These are phyloP conservation scores for Capitulum mitella DNA, from an alignment of 2,888 invertebrate genomes.

Conservation along the genomic window DNA sequence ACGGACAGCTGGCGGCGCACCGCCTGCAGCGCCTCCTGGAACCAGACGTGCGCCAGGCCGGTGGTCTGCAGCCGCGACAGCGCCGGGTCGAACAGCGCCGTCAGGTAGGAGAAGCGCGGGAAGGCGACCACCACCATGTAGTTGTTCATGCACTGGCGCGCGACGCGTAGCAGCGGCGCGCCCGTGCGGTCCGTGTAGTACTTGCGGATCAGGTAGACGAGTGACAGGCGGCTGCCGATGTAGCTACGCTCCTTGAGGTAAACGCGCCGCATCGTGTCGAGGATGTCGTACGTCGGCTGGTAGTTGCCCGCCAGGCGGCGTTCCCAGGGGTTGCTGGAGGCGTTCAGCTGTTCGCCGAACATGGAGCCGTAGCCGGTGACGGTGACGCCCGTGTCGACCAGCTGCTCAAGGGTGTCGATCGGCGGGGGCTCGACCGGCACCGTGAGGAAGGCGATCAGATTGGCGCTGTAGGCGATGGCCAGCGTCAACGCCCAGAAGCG, in stretches of 20 bases:
- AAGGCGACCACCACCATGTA: background rate
- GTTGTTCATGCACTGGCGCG: background rate
- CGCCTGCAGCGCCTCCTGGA: background rate
- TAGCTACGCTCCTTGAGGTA: background rate
- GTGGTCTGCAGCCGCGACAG: background rate
- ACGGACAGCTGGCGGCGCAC: background rate
- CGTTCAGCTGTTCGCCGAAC: background rate
- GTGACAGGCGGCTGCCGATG: background rate
- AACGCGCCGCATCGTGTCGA: background rate
- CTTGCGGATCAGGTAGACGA: background rate
- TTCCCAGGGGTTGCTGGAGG: slow-evolving; percentile 24
- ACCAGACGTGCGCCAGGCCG: background rate
- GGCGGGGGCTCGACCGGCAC: slow-evolving; percentile 30
- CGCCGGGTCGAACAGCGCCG: background rate
- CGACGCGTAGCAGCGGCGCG: background rate
- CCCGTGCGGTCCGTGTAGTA: background rate
- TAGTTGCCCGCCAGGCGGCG: slow-evolving; percentile 23
- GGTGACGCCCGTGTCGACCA: slow-evolving; percentile 30
- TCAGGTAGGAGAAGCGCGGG: background rate
- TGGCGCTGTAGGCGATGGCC: slow-evolving; percentile 33
- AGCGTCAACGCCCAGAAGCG: slow-evolving; percentile 32
- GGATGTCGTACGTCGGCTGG: background rate
- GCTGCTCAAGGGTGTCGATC: slow-evolving; percentile 33
- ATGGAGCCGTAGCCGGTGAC: slow-evolving; percentile 26
- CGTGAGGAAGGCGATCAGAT: slow-evolving; percentile 38